Evolutionary conservation across 2,888 invertebrate genomes (phyloP).

Genomic region (Noctua janthina): DNA sequence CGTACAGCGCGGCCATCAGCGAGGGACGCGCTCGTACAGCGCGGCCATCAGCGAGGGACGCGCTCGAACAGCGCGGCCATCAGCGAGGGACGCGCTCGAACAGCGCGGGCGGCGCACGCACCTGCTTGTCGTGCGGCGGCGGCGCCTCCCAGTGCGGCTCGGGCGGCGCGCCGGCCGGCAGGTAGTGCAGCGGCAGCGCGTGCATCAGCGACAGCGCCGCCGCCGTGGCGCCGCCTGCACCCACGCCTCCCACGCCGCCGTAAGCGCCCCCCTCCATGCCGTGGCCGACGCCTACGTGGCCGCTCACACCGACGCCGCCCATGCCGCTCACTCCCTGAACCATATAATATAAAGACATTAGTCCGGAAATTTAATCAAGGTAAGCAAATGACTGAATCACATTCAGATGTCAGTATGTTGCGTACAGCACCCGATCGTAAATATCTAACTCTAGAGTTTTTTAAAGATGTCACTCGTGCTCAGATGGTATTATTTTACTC

Average conservation of each 20-base stretch:
- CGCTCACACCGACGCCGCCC: conserved; percentile 63
- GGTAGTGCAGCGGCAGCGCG: conserved; percentile 87
- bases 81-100: neutral
- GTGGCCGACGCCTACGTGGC: conserved; percentile 60
- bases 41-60: neutral
- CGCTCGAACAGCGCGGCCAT: neutral
- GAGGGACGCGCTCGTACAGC: neutral
- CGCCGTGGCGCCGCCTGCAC: conserved; percentile 72
- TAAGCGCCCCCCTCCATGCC: conserved; percentile 61
- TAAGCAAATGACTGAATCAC: neutral
- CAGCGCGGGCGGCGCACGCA: conserved; percentile 44
- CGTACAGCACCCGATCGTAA: neutral
- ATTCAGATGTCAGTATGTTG: neutral
- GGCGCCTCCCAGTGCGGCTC: conserved; percentile 79
- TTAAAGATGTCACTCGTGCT: neutral
- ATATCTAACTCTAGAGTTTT: neutral
- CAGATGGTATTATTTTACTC: neutral
- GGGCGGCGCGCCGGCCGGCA: conserved; percentile 80
- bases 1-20: neutral
- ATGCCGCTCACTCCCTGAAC: conserved; percentile 73
- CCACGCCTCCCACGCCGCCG: conserved; percentile 52
- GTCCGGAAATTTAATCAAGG: neutral
- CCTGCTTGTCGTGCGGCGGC: conserved; percentile 83
- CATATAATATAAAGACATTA: neutral
- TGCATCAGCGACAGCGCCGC: conserved; percentile 85